Base-by-base conservation (phyloP, 2,888 invertebrate genomes). In the Sturmia bella region DNA sequence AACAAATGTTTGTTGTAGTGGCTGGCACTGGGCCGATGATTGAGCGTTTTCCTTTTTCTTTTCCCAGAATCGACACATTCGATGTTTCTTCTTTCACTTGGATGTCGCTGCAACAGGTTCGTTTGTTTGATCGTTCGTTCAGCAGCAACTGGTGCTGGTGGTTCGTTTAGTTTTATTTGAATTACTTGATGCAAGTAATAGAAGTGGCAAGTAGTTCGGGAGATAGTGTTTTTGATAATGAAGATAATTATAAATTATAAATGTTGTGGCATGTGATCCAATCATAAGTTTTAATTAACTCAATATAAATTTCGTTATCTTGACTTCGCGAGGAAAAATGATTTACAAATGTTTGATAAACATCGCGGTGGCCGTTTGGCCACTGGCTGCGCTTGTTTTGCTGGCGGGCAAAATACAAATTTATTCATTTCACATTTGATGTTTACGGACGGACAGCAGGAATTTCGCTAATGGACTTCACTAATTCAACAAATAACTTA, bases 221-320 rank as follows among this genome's bases (percentile, higher is more conserved):
- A 64, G 72, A 78, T 78, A 57, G 78, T 78, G 78, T 78, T 78
- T 78, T 21, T 57, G 72, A 64, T 78, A 78, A 78, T 72, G 50
- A 72, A 52, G 57, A 66, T 64, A 72, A 66, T 70, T 70, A 77
- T 77, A 63, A 48, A 50, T 50, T 57, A 57, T 78, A 72, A 78
- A 64, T 72, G 27, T 37, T 64, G 57, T 78, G 57, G 78, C 78
- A 78, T 78, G 78, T 72, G 48, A 50, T 72, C 39, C 43, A 72
- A 57, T 37, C 57, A 72, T 78, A 64, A 78, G 57, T 78, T 72
- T 78, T 78, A 56, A 78, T 78, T 78, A 78, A 52, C 50, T 45
- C 19, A 73, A 63, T 73, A 32, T 24, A 32, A 45, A 3, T 39
- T 32, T 57, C 7, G 5, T 21, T 21, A n/a, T 37, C 37, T 48